A percentile compares a stretch with the other conserved stretches of the same genome.
Evolutionary conservation across 2,888 invertebrate genomes (phyloP).

Genomic region (Tachystola acroxantha): DNA sequence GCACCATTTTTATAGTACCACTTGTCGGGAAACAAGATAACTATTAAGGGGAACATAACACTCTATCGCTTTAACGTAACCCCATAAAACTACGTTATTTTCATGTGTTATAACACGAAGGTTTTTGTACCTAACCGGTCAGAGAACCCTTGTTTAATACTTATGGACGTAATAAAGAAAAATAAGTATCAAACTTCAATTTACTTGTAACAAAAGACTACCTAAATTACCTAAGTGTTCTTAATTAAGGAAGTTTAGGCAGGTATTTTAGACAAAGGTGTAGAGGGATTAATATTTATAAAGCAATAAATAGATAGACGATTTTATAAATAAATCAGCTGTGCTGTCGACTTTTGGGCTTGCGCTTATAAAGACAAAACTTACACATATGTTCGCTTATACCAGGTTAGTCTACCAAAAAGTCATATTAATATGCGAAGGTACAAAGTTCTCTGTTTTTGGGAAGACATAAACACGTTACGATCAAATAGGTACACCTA

Average conservation of each 20-base stretch:
- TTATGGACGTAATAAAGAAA: conserved; percentile 4
- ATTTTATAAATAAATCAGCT: neutral
- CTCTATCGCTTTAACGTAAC: conserved; percentile 10
- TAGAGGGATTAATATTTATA: neutral
- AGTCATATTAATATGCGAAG: too few species aligned
- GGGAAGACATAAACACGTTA: too few species aligned
- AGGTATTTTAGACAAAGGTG: neutral
- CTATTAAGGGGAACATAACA: conserved; percentile 10
- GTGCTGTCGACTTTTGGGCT: neutral
- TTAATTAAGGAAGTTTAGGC: conserved; percentile 4
- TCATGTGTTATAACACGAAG: conserved; percentile 5
- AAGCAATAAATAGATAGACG: neutral
- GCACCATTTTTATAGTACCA: too few species aligned
- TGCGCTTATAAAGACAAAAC: too few species aligned
- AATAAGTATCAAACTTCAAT: conserved; percentile 5
- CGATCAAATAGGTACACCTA: too few species aligned
- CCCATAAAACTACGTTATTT: conserved; percentile 9
- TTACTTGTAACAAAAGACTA: neutral
- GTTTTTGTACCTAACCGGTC: neutral
- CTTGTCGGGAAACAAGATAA: conserved; percentile 4
- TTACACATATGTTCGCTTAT: too few species aligned
- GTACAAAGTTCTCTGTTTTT: too few species aligned
- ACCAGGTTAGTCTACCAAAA: too few species aligned
- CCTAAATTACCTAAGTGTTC: too few species aligned
- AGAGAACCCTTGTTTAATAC: conserved; percentile 6